Conservation (phyloP, 2,113 vertebrate genomes). For the Scomber scombrus region DNA sequence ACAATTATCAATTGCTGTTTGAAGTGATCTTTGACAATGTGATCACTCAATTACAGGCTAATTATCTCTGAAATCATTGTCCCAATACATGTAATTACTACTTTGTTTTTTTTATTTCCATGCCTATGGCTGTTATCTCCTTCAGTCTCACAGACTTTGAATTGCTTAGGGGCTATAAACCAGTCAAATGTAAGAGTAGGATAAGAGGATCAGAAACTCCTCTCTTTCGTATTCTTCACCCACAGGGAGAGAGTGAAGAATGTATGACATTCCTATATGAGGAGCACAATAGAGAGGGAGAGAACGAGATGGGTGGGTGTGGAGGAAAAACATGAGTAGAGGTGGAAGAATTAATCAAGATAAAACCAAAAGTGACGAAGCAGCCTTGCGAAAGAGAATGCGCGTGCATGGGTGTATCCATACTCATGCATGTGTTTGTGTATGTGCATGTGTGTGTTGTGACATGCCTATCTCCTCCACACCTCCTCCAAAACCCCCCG, state of each 20-base stretch:
- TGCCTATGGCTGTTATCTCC: constrained; percentile 53
- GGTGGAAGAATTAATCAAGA: constrained; percentile 58
- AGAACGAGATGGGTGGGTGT: constrained; percentile 49
- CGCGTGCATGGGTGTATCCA: constrained; percentile 46
- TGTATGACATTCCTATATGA: constrained; percentile 65
- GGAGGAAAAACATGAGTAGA: constrained; percentile 51
- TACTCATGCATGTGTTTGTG: constrained; percentile 38
- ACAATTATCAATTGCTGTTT: constrained; percentile 35
- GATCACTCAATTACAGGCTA: constrained; percentile 62
- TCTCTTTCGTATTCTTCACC: constrained; percentile 60
- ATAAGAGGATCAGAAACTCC: constrained; percentile 60
- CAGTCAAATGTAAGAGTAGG: constrained; percentile 56
- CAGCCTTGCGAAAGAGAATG: constrained; percentile 66
- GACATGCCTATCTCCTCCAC: constrained; percentile 60
- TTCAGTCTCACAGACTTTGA: constrained; percentile 47
- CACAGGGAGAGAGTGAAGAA: constrained; percentile 60
- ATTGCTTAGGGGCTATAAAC: constrained; percentile 51
- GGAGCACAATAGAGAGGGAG: constrained; percentile 56
- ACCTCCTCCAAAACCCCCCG: constrained; percentile 56
- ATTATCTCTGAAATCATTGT: constrained; percentile 57
- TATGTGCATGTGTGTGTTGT: constrained; percentile 57
- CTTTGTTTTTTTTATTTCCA: constrained; percentile 47
- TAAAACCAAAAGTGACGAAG: constrained; percentile 64
- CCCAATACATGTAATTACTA: constrained; percentile 55
- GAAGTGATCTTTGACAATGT: constrained; percentile 46